A percentile compares a stretch with the other conserved stretches of the same genome.
phyloP scores from a whole-genome alignment of 2,888 invertebrate species.

The Elegia similella region DNA sequence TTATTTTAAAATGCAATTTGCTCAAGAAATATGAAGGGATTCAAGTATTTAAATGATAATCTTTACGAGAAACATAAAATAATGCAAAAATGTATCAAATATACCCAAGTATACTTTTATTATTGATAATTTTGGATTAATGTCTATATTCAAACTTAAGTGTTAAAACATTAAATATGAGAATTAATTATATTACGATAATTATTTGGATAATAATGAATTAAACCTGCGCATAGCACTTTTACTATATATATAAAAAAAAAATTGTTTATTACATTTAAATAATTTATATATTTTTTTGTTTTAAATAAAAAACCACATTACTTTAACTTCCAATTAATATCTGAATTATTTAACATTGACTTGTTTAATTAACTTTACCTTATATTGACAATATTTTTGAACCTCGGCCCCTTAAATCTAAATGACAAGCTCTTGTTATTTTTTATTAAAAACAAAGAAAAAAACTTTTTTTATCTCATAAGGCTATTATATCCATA shows the following conservation, averaged over 20 bases:
- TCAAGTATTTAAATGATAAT: too few species aligned
- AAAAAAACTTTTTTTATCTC: constrained; percentile 23
- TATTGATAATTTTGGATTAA: too few species aligned
- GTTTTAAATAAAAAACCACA: constrained; percentile 27
- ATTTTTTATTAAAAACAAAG: constrained; percentile 33
- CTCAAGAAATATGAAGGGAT: too few species aligned
- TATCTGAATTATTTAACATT: constrained; percentile 53
- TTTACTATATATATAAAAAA: neutral
- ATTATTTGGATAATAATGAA: neutral
- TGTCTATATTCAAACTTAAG: too few species aligned
- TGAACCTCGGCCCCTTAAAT: constrained; percentile 68
- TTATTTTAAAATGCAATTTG: too few species aligned
- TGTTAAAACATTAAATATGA: too few species aligned
- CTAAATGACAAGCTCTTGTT: constrained; percentile 73
- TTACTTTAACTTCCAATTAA: constrained; percentile 38
- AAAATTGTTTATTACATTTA: constrained; percentile 13
- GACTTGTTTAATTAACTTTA: constrained; percentile 50
- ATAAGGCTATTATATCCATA: constrained; percentile 16
- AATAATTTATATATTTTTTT: constrained; percentile 4
- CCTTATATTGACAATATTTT: constrained; percentile 70
- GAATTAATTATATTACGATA: neutral
- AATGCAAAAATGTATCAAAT: too few species aligned
- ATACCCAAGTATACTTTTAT: too few species aligned
- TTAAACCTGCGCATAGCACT: neutral
- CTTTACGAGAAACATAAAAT: too few species aligned